Base-by-base conservation (phyloP, 2,797 vertebrate genomes). In the Hirundo rustica region DNA sequence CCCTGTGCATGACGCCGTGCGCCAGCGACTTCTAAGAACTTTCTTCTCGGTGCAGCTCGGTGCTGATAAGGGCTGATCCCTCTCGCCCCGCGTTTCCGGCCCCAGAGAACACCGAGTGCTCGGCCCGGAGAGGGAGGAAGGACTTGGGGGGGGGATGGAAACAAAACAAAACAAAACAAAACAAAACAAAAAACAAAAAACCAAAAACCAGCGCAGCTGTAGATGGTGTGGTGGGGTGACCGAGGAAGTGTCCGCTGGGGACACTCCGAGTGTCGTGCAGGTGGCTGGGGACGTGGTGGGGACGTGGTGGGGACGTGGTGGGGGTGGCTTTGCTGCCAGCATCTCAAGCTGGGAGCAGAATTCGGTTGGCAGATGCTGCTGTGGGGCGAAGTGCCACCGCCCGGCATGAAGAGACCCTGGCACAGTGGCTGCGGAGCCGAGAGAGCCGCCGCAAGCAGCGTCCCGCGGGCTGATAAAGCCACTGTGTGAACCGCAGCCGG, bases 21-120 rank as follows among this genome's bases (percentile, higher is more conserved):
- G 1, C 16, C 2, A 79, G 54, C 12, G 36, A 90, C 92, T 96
- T 96, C 96, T 93, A 96, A 96, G 96, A 96, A 96, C 91, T 96
- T 93, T 91, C 65, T 77, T 86, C 4, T 91, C 1, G 7, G 79
- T 30, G 10, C 74, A 65, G 67, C 84, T 68, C 38, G 6, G 38
- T 0, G 42, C 90, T 81, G 96, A 95, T 96, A 95, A 95, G 96
- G 54, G 80, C 82, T 70, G 86, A 51, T 84, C 55, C 84, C 47
- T 90, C 88, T 92, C 73, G 0, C 10, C 7, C 81, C 67, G 83
- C 5, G 9, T 61, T 95, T 96, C 95, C 96, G 86, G 93, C 88
- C 93, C 73, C 80, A 84, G 17, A 90, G 92, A 84, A 94, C 92
- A 89, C 32, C 1, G 21, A 90, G 96, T 95, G 72, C 93, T 93